A percentile compares a stretch with the other conserved stretches of the same genome.
phyloP scores from a whole-genome alignment of 2,888 invertebrate genomes.

The Sepiola atlantica region DNA sequence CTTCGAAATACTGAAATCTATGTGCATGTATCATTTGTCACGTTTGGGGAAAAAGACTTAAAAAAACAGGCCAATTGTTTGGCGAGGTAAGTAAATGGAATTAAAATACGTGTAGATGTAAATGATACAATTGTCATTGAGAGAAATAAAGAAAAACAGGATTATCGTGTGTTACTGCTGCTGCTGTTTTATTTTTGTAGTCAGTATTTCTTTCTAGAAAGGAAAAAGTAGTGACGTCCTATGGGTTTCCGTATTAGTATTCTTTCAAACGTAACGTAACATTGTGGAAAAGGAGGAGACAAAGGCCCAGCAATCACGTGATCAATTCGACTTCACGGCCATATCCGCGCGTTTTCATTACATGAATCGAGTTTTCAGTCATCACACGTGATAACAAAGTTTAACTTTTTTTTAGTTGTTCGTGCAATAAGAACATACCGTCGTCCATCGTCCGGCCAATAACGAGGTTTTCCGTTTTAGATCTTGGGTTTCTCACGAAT shows the following conservation, averaged over 20 bases:
- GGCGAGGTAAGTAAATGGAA: no score
- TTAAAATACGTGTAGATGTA: no score
- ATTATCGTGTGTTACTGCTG: neutral
- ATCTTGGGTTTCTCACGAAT: neutral
- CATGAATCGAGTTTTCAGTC: neutral
- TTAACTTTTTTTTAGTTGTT: neutral
- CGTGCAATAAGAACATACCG: neutral
- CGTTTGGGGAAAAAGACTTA: no score
- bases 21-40: no score
- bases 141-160: neutral
- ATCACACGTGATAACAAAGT: neutral
- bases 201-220: neutral
- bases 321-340: neutral
- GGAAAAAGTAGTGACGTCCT: neutral
- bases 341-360: neutral
- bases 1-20: no score
- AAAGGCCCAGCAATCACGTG: neutral
- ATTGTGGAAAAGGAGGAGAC: neutral
- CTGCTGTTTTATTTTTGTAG: neutral
- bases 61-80: no score
- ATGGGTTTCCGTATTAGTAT: neutral
- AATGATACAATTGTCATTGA: neutral
- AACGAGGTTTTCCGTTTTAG: neutral
- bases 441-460: neutral
- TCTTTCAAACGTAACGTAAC: neutral